Evolutionary conservation across 1,140 invertebrate genomes (phyloP).

Genomic region (Drosophila orena): DNA sequence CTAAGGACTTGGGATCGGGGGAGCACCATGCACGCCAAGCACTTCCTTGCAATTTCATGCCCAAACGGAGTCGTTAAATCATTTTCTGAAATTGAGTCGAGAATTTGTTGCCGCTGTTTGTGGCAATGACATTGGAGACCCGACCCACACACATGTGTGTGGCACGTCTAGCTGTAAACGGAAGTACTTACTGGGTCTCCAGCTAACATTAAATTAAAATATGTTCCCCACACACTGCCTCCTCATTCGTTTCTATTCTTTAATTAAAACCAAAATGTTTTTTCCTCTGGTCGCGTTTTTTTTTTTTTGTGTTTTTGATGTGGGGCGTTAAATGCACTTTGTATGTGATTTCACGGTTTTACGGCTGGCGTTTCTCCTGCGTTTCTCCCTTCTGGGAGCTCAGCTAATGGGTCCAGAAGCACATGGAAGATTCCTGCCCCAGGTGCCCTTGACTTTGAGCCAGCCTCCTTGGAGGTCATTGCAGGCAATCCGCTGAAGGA

Average conservation of each 20-base stretch:
- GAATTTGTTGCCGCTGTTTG: conserved; percentile 61
- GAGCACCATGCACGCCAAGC: conserved; percentile 20
- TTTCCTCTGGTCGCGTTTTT: conserved; percentile 31
- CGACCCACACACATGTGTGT: conserved; percentile 21
- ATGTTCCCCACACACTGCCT: conserved; percentile 59
- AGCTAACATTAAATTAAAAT: conserved; percentile 78
- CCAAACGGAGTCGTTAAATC: conserved; percentile 82
- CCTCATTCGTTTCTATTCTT: conserved; percentile 48
- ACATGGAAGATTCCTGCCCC: conserved; percentile 33
- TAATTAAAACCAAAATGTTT: conserved; percentile 78
- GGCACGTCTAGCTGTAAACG: conserved; percentile 75
- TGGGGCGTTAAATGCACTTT: conserved; percentile 74
- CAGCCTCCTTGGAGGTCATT: conserved; percentile 50
- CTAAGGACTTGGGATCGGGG: conserved; percentile 23
- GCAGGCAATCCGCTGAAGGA: conserved; percentile 21
- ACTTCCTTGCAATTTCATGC: conserved; percentile 72
- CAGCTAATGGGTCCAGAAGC: conserved; percentile 43
- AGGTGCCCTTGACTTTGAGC: conserved; percentile 53
- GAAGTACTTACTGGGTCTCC: conserved; percentile 64
- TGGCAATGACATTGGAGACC: conserved; percentile 70
- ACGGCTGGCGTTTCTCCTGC: conserved; percentile 45
- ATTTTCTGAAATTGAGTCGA: conserved; percentile 82
- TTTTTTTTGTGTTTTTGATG: conserved; percentile 30
- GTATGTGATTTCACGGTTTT: conserved; percentile 80
- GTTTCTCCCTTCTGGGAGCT: conserved; percentile 26